Percentiles rank a stretch among this genome's conserved stretches.
These are phyloP conservation scores for Oscheius onirici DNA, from an alignment of 2,888 invertebrate genomes.

Conservation along the genomic window DNA sequence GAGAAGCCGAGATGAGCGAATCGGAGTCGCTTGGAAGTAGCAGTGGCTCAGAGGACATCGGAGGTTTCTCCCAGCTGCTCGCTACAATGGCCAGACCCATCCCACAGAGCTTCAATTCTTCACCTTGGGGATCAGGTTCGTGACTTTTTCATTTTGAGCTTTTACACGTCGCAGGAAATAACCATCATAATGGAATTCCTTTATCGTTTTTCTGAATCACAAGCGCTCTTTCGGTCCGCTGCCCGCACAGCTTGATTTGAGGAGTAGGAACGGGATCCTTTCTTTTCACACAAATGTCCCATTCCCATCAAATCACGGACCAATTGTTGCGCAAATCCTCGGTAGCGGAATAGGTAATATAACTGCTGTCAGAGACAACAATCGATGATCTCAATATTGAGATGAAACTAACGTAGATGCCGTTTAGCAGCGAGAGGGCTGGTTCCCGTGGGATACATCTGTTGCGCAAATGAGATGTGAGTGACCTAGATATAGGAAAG, in stretches of 20 bases:
- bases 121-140: constrained; percentile 54
- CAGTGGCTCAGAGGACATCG: constrained; percentile 56
- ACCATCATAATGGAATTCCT: not conserved
- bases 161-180: not conserved
- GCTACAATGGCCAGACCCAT: constrained; percentile 58
- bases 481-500: constrained; percentile 26
- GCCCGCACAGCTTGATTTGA: not conserved
- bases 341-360: too few species aligned
- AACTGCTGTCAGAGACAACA: too few species aligned
- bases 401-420: too few species aligned
- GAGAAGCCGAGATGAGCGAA: constrained; percentile 66
- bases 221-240: not conserved
- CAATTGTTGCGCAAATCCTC: too few species aligned
- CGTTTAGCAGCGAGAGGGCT: not conserved
- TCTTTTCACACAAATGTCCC: too few species aligned
- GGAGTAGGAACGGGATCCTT: not conserved
- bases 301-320: too few species aligned
- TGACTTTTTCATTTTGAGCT: not conserved
- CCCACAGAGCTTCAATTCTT: constrained; percentile 36
- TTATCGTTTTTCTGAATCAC: not conserved
- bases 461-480: constrained; percentile 30
- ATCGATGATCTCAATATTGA: too few species aligned
- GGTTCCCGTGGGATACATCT: constrained; percentile 12
- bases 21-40: constrained; percentile 66
- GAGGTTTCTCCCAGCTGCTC: constrained; percentile 55